Evolutionary conservation across 2,888 invertebrate species (phyloP).

Genomic region (Conomelus anceps): DNA sequence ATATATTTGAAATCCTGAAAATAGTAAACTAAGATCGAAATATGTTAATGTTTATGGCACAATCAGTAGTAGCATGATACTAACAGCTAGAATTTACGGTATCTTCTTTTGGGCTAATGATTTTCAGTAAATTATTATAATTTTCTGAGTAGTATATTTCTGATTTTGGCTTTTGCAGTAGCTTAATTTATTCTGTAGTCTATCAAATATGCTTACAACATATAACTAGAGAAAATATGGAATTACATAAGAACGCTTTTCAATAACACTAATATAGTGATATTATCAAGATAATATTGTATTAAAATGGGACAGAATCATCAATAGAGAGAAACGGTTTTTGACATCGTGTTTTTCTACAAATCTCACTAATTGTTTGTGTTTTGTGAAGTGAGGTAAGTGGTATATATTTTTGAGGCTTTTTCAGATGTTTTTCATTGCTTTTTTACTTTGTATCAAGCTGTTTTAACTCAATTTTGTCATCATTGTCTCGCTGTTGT

Average conservation of each 20-base stretch:
- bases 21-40: no score
- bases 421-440: conserved; percentile 6
- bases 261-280: neutral
- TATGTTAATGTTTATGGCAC: no score
- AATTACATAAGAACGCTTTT: neutral
- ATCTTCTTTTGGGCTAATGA: no score
- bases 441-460: neutral
- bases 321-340: neutral
- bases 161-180: neutral
- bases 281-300: neutral
- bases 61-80: neutral
- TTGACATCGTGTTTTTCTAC: neutral
- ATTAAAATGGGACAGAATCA: neutral
- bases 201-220: neutral
- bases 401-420: neutral
- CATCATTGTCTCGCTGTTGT: neutral
- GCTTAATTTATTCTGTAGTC: neutral
- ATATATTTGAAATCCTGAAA: no score
- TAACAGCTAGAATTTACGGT: no score
- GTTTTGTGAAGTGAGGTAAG: conserved; percentile 23
- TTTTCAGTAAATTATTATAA: neutral
- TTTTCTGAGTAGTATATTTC: neutral
- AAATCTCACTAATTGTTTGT: conserved; percentile 13
- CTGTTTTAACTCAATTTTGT: conserved; percentile 4
- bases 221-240: neutral